Conservation (phyloP, 2,888 invertebrate genomes). For the Salpingus planirostris region DNA sequence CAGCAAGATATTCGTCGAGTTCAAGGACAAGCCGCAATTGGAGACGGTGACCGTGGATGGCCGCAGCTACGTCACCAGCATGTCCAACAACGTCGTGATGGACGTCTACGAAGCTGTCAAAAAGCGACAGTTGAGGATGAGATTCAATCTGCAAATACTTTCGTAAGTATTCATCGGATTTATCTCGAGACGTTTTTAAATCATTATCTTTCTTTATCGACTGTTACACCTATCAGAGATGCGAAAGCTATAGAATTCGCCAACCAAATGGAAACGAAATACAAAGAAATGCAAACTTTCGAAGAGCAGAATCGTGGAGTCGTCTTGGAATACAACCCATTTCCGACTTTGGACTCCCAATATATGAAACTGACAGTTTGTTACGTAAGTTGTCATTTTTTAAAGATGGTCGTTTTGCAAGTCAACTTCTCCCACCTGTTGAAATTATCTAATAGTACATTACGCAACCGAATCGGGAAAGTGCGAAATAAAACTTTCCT, state of each 20-base stretch:
- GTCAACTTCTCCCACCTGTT: too few species aligned
- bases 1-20: slow-evolving; percentile 62
- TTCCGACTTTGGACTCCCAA: slow-evolving; percentile 26
- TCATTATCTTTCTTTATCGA: too few species aligned
- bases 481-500: too few species aligned
- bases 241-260: slow-evolving; percentile 46
- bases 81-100: slow-evolving; percentile 53
- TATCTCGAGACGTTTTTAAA: too few species aligned
- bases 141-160: slow-evolving; percentile 47
- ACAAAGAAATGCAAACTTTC: slow-evolving; percentile 7
- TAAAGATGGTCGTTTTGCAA: too few species aligned
- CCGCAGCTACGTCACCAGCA: slow-evolving; percentile 40
- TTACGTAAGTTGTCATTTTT: slow-evolving; percentile 16
- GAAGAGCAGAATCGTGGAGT: too few species aligned
- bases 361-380: slow-evolving; percentile 24
- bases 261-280: slow-evolving; percentile 21
- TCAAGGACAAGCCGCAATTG: slow-evolving; percentile 41
- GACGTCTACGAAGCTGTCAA: slow-evolving; percentile 70
- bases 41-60: slow-evolving; percentile 29
- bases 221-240: slow-evolving; percentile 36
- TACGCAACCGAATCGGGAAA: too few species aligned
- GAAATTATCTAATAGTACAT: too few species aligned
- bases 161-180: too few species aligned
- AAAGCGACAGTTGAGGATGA: slow-evolving; percentile 50
- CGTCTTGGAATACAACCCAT: too few species aligned